Percentiles rank a stretch among this genome's conserved stretches.
Evolutionary conservation across 2,797 vertebrate genomes (phyloP).

Genomic region (Sphaeramia orbicularis): DNA sequence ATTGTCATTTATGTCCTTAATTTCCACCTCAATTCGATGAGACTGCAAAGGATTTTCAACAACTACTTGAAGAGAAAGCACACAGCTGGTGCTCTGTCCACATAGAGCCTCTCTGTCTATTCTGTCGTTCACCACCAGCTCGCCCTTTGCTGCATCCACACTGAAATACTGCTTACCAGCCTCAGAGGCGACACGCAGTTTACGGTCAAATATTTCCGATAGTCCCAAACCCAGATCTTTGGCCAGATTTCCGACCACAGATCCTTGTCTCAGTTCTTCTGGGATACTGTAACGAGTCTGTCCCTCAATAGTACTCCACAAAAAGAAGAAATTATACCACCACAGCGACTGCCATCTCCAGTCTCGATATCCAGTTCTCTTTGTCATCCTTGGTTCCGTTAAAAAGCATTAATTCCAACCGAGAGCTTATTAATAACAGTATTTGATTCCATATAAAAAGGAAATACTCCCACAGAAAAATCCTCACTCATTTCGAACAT

Average conservation of each 20-base stretch:
- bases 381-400: constrained; percentile 48
- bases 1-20: constrained; percentile 89
- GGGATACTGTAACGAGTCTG: constrained; percentile 89
- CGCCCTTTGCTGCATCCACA: constrained; percentile 84
- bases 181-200: constrained; percentile 85
- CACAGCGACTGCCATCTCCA: constrained; percentile 64
- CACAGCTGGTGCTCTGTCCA: constrained; percentile 84
- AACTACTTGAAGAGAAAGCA: constrained; percentile 84
- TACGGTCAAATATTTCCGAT: constrained; percentile 85
- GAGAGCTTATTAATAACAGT: constrained; percentile 2
- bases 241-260: constrained; percentile 88
- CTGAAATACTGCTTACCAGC: constrained; percentile 87
- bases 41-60: constrained; percentile 86
- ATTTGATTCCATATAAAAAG: constrained; percentile 42
- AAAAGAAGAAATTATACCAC: constrained; percentile 68
- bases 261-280: constrained; percentile 86
- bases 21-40: constrained; percentile 86
- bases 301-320: constrained; percentile 74
- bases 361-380: constrained; percentile 59
- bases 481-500: not conserved
- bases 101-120: constrained; percentile 89
- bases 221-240: constrained; percentile 87
- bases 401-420: constrained; percentile 7
- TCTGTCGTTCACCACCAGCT: constrained; percentile 86
- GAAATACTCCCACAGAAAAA: constrained; percentile 46